Percentiles rank a stretch among this genome's conserved stretches.
These are phyloP conservation scores for Psittacula echo DNA, from an alignment of 2,797 vertebrate genomes.

Conservation along the genomic window DNA sequence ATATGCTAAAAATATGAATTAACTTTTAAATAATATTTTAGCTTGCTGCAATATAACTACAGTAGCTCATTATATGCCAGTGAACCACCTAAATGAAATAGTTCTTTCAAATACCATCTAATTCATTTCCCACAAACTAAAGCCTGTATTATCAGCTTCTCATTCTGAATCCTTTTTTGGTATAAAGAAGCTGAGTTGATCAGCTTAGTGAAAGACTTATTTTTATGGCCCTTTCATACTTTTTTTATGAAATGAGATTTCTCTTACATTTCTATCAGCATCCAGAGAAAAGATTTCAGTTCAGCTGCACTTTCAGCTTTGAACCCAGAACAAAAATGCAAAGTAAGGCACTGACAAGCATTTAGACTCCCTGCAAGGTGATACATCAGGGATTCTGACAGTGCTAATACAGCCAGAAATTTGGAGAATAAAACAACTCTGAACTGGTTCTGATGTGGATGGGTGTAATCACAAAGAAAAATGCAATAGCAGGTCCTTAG, in stretches of 20 bases:
- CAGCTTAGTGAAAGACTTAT: conserved; percentile 66
- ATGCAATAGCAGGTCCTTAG: background rate
- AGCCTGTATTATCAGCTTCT: conserved; percentile 60
- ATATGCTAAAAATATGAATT: conserved; percentile 83
- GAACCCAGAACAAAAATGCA: conserved; percentile 55
- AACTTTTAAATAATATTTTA: conserved; percentile 82
- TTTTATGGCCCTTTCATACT: conserved; percentile 46
- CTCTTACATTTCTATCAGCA: conserved; percentile 40
- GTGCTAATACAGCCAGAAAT: conserved; percentile 3
- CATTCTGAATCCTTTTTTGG: conserved; percentile 35
- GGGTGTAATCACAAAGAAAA: background rate
- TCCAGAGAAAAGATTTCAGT: conserved; percentile 34
- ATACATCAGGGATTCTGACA: conserved; percentile 38
- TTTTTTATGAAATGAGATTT: conserved; percentile 47
- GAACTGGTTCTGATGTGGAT: background rate
- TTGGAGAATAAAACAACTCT: background rate
- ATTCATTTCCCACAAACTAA: conserved; percentile 66
- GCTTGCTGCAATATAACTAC: conserved; percentile 60
- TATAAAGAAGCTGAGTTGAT: conserved; percentile 55
- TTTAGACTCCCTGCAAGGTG: conserved; percentile 46
- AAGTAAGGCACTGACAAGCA: conserved; percentile 51
- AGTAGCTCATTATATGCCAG: conserved; percentile 49
- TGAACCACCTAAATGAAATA: conserved; percentile 72
- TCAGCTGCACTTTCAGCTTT: conserved; percentile 24
- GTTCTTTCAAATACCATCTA: conserved; percentile 15